A percentile compares a stretch with the other conserved stretches of the same genome.
These are phyloP conservation scores for Cerastis leucographa DNA, from an alignment of 2,888 invertebrate species.

Conservation along the genomic window DNA sequence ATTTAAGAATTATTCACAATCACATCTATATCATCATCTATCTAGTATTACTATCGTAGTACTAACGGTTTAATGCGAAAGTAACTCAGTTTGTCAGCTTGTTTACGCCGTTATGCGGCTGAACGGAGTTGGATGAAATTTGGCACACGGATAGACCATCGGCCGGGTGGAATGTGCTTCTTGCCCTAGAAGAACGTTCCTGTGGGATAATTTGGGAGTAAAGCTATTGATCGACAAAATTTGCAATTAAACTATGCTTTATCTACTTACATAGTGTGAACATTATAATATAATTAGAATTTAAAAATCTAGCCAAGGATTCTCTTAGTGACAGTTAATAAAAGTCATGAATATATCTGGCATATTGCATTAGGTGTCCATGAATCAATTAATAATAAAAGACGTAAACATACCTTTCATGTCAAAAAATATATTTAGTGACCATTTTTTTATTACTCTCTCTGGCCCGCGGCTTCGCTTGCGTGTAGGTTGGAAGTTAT, in stretches of 20 bases:
- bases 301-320: slow-evolving; percentile 30
- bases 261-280: neutral
- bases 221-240: neutral
- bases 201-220: neutral
- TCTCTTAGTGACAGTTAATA: slow-evolving; percentile 26
- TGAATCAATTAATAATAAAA: slow-evolving; percentile 33
- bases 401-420: slow-evolving; percentile 18
- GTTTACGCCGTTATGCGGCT: neutral
- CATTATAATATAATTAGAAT: slow-evolving; percentile 1
- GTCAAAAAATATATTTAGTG: neutral
- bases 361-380: slow-evolving; percentile 17
- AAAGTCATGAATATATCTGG: slow-evolving; percentile 29
- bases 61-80: too few relatives aligned
- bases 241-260: neutral
- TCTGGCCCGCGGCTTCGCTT: neutral
- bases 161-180: neutral
- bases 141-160: too few relatives aligned
- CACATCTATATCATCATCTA: too few relatives aligned
- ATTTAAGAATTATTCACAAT: neutral
- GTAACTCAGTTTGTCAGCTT: neutral
- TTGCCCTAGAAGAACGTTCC: neutral
- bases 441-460: neutral
- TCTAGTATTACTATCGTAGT: too few relatives aligned
- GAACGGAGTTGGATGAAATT: neutral
- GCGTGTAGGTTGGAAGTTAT: neutral